Percentiles rank a stretch among this genome's conserved stretches.
phyloP scores from a whole-genome alignment of 2,888 invertebrate species.

The Macrosiphum euphorbiae region DNA sequence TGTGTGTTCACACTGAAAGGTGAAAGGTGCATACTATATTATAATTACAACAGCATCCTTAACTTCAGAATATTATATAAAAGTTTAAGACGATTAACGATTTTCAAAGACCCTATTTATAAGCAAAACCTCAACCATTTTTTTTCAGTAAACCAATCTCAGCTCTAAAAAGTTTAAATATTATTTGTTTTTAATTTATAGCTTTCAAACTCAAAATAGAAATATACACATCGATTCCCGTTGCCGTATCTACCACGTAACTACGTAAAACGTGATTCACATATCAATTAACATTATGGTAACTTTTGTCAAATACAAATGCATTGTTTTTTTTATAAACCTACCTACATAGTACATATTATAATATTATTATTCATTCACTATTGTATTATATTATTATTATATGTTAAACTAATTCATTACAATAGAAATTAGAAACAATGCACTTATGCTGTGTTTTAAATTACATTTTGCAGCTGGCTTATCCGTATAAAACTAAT shows the following conservation, averaged over 20 bases:
- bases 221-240: background rate
- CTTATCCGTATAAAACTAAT: background rate
- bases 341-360: background rate
- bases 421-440: background rate
- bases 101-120: background rate
- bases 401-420: background rate
- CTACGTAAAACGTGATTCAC: background rate
- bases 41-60: background rate
- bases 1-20: too few species aligned
- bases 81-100: background rate
- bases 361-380: background rate
- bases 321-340: background rate
- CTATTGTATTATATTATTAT: background rate
- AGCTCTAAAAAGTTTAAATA: background rate
- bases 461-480: background rate
- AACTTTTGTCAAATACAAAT: background rate
- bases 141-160: background rate
- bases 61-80: background rate
- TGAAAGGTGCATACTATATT: too few species aligned
- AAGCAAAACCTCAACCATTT: background rate
- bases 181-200: background rate
- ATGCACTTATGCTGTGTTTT: background rate
- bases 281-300: background rate
- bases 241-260: background rate
- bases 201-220: background rate